Evolutionary conservation across 2,888 invertebrate genomes (phyloP).

Genomic region (Branchipolynoe longqiensis): DNA sequence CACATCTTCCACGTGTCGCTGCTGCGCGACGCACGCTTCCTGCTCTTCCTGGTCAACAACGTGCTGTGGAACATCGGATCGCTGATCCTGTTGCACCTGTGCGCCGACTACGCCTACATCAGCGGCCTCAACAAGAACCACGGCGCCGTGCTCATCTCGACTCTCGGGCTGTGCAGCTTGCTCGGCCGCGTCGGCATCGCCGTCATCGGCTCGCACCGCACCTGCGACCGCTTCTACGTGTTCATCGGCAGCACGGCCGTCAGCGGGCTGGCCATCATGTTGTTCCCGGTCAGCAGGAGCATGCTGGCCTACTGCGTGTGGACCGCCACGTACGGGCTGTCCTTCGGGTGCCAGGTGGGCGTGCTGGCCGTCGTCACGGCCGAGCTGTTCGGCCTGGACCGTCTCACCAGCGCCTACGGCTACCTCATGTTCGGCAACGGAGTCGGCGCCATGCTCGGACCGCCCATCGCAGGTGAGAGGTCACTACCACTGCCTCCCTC

Average conservation of each 20-base stretch:
- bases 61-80: conserved; percentile 60
- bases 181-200: conserved; percentile 49
- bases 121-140: conserved; percentile 31
- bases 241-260: conserved; percentile 55
- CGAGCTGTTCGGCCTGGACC: conserved; percentile 56
- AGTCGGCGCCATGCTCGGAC: conserved; percentile 58
- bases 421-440: conserved; percentile 61
- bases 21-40: conserved; percentile 46
- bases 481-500: neutral
- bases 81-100: conserved; percentile 49
- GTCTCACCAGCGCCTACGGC: conserved; percentile 59
- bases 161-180: conserved; percentile 44
- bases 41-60: conserved; percentile 56
- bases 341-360: conserved; percentile 60
- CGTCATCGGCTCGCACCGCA: conserved; percentile 16
- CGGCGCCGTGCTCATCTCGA: conserved; percentile 54
- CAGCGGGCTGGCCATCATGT: conserved; percentile 46
- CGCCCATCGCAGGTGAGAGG: conserved; percentile 60
- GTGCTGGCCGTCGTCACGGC: conserved; percentile 58
- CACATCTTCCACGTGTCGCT: conserved; percentile 55
- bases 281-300: conserved; percentile 36
- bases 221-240: conserved; percentile 55
- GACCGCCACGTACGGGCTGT: conserved; percentile 54
- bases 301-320: conserved; percentile 18
- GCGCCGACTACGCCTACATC: conserved; percentile 52